phyloP scores from a whole-genome alignment of 2,888 invertebrate species.

The Diarsia dahlii region DNA sequence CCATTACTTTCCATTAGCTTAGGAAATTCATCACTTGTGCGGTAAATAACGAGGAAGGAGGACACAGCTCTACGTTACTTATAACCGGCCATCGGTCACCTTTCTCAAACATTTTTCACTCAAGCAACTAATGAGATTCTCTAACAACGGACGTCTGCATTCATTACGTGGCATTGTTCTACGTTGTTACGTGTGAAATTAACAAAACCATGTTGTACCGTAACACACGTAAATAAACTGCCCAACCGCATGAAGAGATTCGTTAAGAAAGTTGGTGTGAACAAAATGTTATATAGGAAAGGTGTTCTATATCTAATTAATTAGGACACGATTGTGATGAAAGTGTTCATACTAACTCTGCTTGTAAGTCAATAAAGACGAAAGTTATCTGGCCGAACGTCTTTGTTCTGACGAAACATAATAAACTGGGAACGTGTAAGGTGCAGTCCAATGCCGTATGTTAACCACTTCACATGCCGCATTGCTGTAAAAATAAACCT shows the following conservation, averaged over 20 bases:
- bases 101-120: constrained; percentile 74
- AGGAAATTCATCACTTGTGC: constrained; percentile 73
- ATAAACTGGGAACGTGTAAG: constrained; percentile 27
- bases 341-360: neutral
- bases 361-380: constrained; percentile 24
- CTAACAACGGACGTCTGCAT: constrained; percentile 70
- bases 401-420: constrained; percentile 26
- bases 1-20: constrained; percentile 76
- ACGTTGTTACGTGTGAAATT: constrained; percentile 69
- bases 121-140: constrained; percentile 75
- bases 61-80: constrained; percentile 63
- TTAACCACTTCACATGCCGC: constrained; percentile 74
- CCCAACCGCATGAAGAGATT: constrained; percentile 11
- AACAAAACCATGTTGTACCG: constrained; percentile 52
- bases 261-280: constrained; percentile 30
- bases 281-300: constrained; percentile 23
- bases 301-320: constrained; percentile 21
- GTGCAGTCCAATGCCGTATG: constrained; percentile 41
- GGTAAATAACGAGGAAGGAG: constrained; percentile 68
- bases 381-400: constrained; percentile 11
- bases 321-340: constrained; percentile 40
- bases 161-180: constrained; percentile 75
- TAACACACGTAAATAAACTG: constrained; percentile 34
- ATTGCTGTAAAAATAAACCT: constrained; percentile 84
- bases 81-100: constrained; percentile 77